Base-by-base conservation (phyloP, 1,140 invertebrate genomes). In the Bombus soroeensis region DNA sequence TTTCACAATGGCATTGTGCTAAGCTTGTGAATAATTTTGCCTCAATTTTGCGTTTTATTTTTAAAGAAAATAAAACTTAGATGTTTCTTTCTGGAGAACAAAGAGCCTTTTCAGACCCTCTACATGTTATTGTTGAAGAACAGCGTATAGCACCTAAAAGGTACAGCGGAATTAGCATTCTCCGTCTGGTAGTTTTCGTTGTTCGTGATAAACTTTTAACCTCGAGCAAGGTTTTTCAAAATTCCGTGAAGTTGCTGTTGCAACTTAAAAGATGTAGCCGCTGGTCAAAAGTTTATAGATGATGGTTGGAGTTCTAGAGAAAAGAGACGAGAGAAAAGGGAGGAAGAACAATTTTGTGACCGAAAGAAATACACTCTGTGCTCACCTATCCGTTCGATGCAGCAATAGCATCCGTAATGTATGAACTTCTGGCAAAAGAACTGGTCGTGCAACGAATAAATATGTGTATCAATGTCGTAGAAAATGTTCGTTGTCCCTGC, bases 381-480 rank as follows among this genome's bases (percentile, higher is more conserved):
- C 8, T 47, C 32, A 18, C 13, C 39, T 47, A 25, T 47, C 41
- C 8, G 77, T 37, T 68, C 39, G 41, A 73, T 47, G 12, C 41
- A 47, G 6, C 71, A 73, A 73, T 32, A 47, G 6, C 32, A 53
- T 71, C 9, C 28, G 28, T 47, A 80, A 71, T 39, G 34, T 71
- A 80, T 9, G 43, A 80, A 8, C 3, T n/a, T 25, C 5, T 15
- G n/a, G 15, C 10, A 13, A 37, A 68, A 25, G 22, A 73, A 47
- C 71, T 13, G 43, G 3, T 79, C 77, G 62, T 79, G 77, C 62
- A 22, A 43, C n/a, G 41, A 79, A 80, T 70, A 71, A 68, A 71
- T 76, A 76, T 34, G 32, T 13, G 32, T 43, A 41, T n/a, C 70
- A n/a, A 37, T 15, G 66, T 37, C 2, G 22, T 25, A 3, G 66